Evolutionary conservation across 2,888 invertebrate species (phyloP).

Genomic region (Ernsta delagoae): DNA sequence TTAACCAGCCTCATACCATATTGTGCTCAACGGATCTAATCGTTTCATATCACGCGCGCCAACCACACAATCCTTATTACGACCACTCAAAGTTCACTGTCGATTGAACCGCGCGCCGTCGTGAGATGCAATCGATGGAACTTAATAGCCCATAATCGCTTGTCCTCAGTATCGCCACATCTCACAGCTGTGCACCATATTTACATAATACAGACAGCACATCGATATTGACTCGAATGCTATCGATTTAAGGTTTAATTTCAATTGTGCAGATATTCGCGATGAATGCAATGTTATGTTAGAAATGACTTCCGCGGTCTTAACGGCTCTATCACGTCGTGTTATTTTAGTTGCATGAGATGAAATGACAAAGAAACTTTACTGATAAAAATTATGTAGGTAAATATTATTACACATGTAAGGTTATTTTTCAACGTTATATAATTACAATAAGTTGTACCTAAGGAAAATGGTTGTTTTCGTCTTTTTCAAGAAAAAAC

Average conservation of each 20-base stretch:
- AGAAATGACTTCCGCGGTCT: conserved; percentile 33
- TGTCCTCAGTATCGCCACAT: conserved; percentile 11
- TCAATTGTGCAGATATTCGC: conserved; percentile 1
- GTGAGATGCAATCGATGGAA: conserved; percentile 21
- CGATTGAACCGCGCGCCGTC: conserved; percentile 13
- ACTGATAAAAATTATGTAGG: too few relatives aligned
- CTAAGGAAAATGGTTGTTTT: too few relatives aligned
- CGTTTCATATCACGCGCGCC: conserved; percentile 11
- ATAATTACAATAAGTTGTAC: too few relatives aligned
- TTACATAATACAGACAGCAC: conserved; percentile 20
- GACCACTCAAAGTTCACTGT: neutral
- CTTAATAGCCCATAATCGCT: conserved; percentile 26
- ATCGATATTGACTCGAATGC: conserved; percentile 28
- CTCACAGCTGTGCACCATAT: conserved; percentile 33
- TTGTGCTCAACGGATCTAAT: conserved; percentile 1
- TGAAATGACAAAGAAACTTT: neutral
- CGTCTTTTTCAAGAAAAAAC: too few relatives aligned
- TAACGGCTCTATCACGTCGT: neutral
- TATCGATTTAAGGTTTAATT: conserved; percentile 17
- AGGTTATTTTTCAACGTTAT: too few relatives aligned
- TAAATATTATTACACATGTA: too few relatives aligned
- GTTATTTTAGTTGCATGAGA: conserved; percentile 3
- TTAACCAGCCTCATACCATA: conserved; percentile 46
- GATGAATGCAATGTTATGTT: conserved; percentile 8
- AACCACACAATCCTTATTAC: neutral